Evolutionary conservation across 23 tunicate genomes (phyloP).

Genomic region (Oikopleura vanhoeffeni): DNA sequence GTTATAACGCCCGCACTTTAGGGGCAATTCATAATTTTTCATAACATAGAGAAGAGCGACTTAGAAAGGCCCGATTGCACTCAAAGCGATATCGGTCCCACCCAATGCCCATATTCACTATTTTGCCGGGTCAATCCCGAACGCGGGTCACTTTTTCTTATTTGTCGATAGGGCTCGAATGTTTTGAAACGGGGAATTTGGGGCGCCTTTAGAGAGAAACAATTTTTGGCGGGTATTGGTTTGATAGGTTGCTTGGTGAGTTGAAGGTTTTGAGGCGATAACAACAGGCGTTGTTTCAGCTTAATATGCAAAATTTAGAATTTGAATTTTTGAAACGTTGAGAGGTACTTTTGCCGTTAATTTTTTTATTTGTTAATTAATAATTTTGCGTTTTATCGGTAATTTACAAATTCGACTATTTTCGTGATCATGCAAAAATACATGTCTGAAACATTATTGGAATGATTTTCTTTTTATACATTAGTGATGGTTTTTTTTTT

Average conservation of each 20-base stretch:
- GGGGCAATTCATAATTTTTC: conserved; percentile 9
- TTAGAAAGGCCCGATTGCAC: conserved; percentile 79
- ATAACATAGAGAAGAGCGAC: conserved; percentile 58
- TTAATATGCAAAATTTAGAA: too few species aligned
- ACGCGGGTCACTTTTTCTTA: conserved; percentile 53
- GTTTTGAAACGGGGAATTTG: conserved; percentile 43
- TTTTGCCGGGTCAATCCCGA: conserved; percentile 77
- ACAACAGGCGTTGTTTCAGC: conserved; percentile 60
- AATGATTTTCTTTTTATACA: too few species aligned
- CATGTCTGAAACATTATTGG: too few species aligned
- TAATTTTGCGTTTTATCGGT: too few species aligned
- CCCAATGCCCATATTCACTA: conserved; percentile 99
- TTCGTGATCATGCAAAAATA: too few species aligned
- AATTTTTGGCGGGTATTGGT: conserved; percentile 68
- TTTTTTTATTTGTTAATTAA: too few species aligned
- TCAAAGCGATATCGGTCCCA: conserved; percentile 85
- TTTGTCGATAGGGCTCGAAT: conserved; percentile 89
- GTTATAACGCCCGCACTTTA: conserved; percentile 51
- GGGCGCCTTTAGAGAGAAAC: conserved; percentile 34
- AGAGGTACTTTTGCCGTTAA: too few species aligned
- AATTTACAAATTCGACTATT: too few species aligned
- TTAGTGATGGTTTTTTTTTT: too few species aligned
- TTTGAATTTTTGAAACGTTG: too few species aligned
- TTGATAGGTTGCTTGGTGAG: conserved; percentile 89
- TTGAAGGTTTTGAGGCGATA: conserved; percentile 91